Base-by-base conservation (phyloP, 2,797 vertebrate species). In the Typhlichthys eigenmanni region DNA sequence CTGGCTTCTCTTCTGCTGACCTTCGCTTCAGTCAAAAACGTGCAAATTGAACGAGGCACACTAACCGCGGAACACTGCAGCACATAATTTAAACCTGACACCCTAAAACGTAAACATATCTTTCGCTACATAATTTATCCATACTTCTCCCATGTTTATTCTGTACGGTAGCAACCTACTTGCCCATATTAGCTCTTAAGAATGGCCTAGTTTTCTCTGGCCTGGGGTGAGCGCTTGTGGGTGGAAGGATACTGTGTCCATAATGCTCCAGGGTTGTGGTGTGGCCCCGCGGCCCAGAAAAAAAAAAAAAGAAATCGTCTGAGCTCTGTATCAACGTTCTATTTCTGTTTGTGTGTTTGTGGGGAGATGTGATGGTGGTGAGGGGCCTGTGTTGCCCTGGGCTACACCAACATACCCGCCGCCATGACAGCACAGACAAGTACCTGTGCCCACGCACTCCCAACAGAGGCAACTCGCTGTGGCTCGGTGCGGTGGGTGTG, bases 31-130 rank as follows among this genome's bases (percentile, higher is more conserved):
- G 66, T 68, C 76, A 66, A 77, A 85, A 85, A 88, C 78, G 75
- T 75, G 74, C 76, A 87, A 89, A 89, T 88, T 85, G 85, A 74
- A 83, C 8, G 69, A 53, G 82, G 69, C 85, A 83, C 65, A 50
- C 67, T 65, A 66, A 86, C 87, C 84, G 59, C 83, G 82, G 81
- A 80, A 77, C 74, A 71, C 84, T 43, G 60, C 74, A 47, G 85
- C 61, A 77, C 82, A 78, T 86, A 80, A 91, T 89, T 89, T 85
- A 84, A 87, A 87, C 84, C 82, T 78, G 87, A 91, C 89, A 89
- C 87, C 79, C 70, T 79, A 55, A 86, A 24, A 85, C 53, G 66
- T 89, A 88, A 90, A 88, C 87, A 87, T 56, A 64, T 87, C 86
- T 86, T 78, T 88, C 72, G 67, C 79, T 81, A 78, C 82, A 79